Evolutionary conservation across 2,888 invertebrate genomes (phyloP).

Genomic region (Arctia plantaginis): DNA sequence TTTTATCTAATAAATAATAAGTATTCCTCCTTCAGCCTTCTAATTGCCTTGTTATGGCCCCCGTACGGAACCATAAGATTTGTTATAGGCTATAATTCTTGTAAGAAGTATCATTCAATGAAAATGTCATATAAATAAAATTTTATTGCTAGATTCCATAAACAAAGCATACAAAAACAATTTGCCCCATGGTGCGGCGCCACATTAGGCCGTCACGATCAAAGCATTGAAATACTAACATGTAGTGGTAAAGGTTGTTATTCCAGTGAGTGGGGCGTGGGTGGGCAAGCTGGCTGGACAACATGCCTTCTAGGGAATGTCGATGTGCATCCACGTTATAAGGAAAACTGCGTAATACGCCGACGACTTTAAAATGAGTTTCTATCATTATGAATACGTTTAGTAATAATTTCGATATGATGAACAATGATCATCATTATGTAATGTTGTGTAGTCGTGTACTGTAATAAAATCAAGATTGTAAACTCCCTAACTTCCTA

Average conservation of each 20-base stretch:
- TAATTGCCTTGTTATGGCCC: background rate
- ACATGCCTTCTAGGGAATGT: conserved; percentile 82
- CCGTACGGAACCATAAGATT: background rate
- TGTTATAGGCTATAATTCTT: conserved; percentile 5
- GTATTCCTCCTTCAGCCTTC: background rate
- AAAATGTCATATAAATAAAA: conserved; percentile 13
- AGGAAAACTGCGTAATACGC: conserved; percentile 62
- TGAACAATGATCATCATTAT: conserved; percentile 17
- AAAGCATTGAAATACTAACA: conserved; percentile 65
- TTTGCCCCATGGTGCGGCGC: conserved; percentile 67
- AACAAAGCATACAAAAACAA: conserved; percentile 46
- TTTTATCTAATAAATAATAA: background rate
- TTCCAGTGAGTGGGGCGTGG: conserved; percentile 68
- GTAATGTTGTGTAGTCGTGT: conserved; percentile 64
- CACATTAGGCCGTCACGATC: conserved; percentile 64
- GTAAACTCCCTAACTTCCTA: conserved; percentile 47
- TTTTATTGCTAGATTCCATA: conserved; percentile 11
- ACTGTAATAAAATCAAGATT: conserved; percentile 53
- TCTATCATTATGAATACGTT: conserved; percentile 12
- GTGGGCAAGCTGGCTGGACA: conserved; percentile 67
- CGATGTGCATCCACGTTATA: conserved; percentile 71
- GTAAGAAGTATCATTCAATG: conserved; percentile 8
- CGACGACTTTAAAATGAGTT: conserved; percentile 20
- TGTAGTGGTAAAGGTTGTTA: conserved; percentile 63
- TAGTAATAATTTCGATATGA: conserved; percentile 38